Base-by-base conservation (phyloP, 1,140 invertebrate species). In the Drosophila littoralis region DNA sequence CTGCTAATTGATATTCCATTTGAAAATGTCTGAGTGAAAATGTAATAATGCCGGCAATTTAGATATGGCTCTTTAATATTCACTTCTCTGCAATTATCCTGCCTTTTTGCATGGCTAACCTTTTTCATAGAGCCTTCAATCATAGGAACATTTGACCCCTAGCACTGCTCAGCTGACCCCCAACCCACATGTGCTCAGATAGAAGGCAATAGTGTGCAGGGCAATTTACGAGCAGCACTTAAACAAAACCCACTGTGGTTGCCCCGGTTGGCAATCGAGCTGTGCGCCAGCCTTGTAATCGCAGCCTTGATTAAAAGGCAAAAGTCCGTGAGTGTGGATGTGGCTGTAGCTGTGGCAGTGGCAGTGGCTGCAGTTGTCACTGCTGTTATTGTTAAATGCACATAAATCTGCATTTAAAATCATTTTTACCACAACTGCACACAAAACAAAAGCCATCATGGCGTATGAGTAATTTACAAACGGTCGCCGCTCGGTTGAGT, bases 371-470 rank as follows among this genome's bases (percentile, higher is more conserved):
- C 57, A 70, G 64, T 78, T 86, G 82, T 75, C 78, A 81, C 57
- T 84, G 63, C 50, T 58, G 82, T 46, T 43, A 22, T 17, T 58
- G 82, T 70, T 70, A 54, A 77, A 86, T 86, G 83, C 83, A 88
- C 83, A 86, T 88, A 89, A 88, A 89, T 88, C 84, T 88, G 83
- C 84, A 88, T 89, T 88, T 89, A 77, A 88, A 88, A 69, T 83
- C 88, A 77, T 83, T 89, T 79, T 75, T 75, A 61, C 55, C 76
- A 71, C 59, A 61, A 73, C 72, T 83, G 77, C 81, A 86, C 74
- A 58, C 78, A 69, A 64, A 70, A 48, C 60, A 65, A 63, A 50
- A 55, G 74, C 66, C 63, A 67, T 71, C 77, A 46, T 65, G 61
- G 67, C 72, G 82, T 69, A 81, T 85, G 82, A 81, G 82, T 85